Evolutionary conservation across 2,113 vertebrate species (phyloP).

Genomic region (Gambusia holbrooki): DNA sequence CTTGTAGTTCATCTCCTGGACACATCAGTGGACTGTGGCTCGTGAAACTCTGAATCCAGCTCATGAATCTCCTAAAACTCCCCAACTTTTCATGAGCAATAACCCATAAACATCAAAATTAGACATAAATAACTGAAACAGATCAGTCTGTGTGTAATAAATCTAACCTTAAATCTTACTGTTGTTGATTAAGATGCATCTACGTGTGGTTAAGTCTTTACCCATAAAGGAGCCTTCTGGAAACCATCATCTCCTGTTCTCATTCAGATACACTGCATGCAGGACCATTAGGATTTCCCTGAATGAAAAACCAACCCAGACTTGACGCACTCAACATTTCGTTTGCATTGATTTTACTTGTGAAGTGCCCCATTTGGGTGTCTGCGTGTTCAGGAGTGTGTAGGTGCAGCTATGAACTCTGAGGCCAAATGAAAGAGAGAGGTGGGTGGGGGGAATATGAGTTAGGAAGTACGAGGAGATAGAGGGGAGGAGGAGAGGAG

Average conservation of each 20-base stretch:
- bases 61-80: too few relatives aligned
- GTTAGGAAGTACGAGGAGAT: slow-evolving; percentile 55
- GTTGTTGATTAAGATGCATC: not conserved
- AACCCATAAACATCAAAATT: not conserved
- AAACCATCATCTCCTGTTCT: slow-evolving; percentile 10
- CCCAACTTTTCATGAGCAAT: not conserved
- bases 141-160: not conserved
- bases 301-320: slow-evolving; percentile 36
- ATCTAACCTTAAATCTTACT: not conserved
- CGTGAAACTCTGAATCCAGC: too few relatives aligned
- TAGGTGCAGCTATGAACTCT: slow-evolving; percentile 31
- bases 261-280: slow-evolving; percentile 3
- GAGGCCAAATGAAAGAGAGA: slow-evolving; percentile 35
- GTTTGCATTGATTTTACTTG: slow-evolving; percentile 44
- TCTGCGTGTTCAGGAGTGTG: not conserved
- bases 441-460: slow-evolving; percentile 45
- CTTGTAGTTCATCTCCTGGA: too few relatives aligned
- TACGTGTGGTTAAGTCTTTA: not conserved
- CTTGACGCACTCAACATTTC: slow-evolving; percentile 21
- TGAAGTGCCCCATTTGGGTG: slow-evolving; percentile 25
- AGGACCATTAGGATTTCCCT: slow-evolving; percentile 17
- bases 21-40: too few relatives aligned
- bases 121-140: not conserved
- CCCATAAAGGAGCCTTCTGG: not conserved
- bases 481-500: slow-evolving; percentile 25